Percentiles rank a stretch among this genome's conserved stretches.
phyloP scores from a whole-genome alignment of 2,888 invertebrate genomes.

The Argynnis bischoffii region DNA sequence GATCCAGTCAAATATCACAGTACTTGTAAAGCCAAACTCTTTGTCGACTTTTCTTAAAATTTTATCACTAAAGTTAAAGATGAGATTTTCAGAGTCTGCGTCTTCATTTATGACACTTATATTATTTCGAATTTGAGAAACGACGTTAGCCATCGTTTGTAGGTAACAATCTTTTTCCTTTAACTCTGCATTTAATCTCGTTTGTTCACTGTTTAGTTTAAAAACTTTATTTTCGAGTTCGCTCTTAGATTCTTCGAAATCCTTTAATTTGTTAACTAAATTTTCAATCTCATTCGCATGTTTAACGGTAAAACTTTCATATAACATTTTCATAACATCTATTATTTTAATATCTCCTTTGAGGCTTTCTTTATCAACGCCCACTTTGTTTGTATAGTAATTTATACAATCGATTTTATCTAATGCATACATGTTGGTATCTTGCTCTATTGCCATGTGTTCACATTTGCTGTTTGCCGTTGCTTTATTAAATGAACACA shows the following conservation, averaged over 20 bases:
- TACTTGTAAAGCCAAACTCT: constrained; percentile 54
- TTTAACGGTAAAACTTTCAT: constrained; percentile 55
- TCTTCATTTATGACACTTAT: constrained; percentile 44
- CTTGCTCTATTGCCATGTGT: constrained; percentile 53
- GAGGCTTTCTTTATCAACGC: constrained; percentile 50
- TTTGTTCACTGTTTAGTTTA: constrained; percentile 47
- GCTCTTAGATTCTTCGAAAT: constrained; percentile 57
- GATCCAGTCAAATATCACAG: constrained; percentile 53
- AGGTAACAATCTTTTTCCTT: constrained; percentile 52
- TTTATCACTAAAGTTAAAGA: constrained; percentile 55
- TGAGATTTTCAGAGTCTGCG: constrained; percentile 42
- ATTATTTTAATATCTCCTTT: constrained; percentile 57
- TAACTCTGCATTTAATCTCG: constrained; percentile 49
- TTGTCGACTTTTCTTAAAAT: constrained; percentile 57
- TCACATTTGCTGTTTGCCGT: constrained; percentile 33
- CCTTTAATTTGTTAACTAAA: constrained; percentile 62
- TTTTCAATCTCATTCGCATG: constrained; percentile 68
- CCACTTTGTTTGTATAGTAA: constrained; percentile 62
- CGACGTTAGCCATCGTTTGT: constrained; percentile 45
- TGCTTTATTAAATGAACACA: constrained; percentile 47
- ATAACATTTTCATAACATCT: constrained; percentile 68
- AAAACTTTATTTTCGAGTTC: constrained; percentile 51
- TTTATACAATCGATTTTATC: constrained; percentile 68
- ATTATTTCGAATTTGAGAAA: constrained; percentile 53
- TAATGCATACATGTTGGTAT: constrained; percentile 51